Conservation (phyloP, 64 coral and sea anemone species). For the Actinia tenebrosa region DNA sequence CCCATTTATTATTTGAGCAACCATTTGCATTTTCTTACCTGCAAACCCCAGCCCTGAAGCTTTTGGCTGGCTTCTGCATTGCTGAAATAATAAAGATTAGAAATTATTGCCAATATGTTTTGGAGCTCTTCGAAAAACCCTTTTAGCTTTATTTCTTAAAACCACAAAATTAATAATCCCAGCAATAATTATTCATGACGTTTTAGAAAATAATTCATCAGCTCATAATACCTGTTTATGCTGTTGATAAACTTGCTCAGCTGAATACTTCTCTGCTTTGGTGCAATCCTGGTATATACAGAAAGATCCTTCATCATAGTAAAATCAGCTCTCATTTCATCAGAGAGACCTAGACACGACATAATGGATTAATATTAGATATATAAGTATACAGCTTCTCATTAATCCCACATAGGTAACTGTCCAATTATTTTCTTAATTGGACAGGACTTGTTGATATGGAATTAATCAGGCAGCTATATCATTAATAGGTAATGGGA, state of each 20-base stretch:
- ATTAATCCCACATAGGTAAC: too few relatives aligned
- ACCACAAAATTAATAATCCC: too few relatives aligned
- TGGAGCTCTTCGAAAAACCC: too few relatives aligned
- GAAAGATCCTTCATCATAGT: conserved; percentile 87
- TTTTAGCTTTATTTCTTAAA: too few relatives aligned
- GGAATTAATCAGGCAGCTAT: too few relatives aligned
- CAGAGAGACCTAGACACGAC: conserved; percentile 62
- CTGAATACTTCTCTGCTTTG: conserved; percentile 33
- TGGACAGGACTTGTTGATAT: too few relatives aligned
- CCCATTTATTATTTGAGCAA: neutral
- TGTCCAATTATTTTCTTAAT: too few relatives aligned
- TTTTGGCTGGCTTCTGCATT: conserved; percentile 34
- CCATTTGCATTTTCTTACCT: conserved; percentile 29
- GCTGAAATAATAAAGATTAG: conserved; percentile 11
- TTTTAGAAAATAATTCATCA: too few relatives aligned
- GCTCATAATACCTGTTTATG: conserved; percentile 46
- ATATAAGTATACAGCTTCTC: neutral
- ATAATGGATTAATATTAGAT: neutral
- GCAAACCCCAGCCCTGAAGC: conserved; percentile 64
- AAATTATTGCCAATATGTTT: too few relatives aligned
- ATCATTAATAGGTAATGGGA: too few relatives aligned
- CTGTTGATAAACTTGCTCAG: conserved; percentile 62
- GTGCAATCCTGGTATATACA: conserved; percentile 73
- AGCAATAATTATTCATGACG: too few relatives aligned
- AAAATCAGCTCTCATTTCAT: conserved; percentile 94